A percentile compares a stretch with the other conserved stretches of the same genome.
Evolutionary conservation across 92 coral and sea anemone species (phyloP).

Genomic region (Parazoanthus atlanticus): DNA sequence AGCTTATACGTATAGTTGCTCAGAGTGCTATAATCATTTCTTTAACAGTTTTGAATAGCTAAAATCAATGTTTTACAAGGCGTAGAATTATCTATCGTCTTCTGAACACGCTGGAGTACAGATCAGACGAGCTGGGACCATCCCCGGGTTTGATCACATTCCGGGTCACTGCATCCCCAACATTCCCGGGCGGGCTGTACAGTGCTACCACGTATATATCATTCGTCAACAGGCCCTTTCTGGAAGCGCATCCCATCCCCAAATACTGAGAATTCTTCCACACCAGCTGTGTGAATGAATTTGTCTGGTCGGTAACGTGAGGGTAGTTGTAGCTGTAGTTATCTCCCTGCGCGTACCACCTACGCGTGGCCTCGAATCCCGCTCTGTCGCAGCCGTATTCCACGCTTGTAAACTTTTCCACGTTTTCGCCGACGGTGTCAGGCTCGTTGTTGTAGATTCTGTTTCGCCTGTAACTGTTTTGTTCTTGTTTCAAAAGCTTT

Average conservation of each 20-base stretch:
- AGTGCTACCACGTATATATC: constrained; percentile 94
- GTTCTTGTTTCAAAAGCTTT: constrained; percentile 55
- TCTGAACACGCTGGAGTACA: constrained; percentile 73
- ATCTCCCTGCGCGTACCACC: constrained; percentile 83
- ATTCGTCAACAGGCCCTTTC: constrained; percentile 82
- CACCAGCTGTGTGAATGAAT: constrained; percentile 90
- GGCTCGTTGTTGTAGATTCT: not conserved
- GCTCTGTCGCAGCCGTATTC: constrained; percentile 83
- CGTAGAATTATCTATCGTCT: constrained; percentile 1
- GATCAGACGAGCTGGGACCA: constrained; percentile 55
- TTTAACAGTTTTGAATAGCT: no score
- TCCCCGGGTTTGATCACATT: constrained; percentile 89
- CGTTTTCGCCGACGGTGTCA: constrained; percentile 83
- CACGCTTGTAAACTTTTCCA: constrained; percentile 75
- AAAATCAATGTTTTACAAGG: no score
- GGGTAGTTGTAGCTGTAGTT: constrained; percentile 88
- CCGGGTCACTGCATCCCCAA: constrained; percentile 62
- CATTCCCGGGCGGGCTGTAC: constrained; percentile 94
- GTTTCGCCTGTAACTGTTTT: constrained; percentile 1
- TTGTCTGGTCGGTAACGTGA: constrained; percentile 80
- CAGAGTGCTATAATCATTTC: no score
- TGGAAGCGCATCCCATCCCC: constrained; percentile 93
- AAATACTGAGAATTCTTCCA: constrained; percentile 76
- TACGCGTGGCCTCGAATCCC: constrained; percentile 78
- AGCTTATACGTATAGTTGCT: no score